Base-by-base conservation (phyloP, 2,113 vertebrate genomes). In the Neomonachus schauinslandi region DNA sequence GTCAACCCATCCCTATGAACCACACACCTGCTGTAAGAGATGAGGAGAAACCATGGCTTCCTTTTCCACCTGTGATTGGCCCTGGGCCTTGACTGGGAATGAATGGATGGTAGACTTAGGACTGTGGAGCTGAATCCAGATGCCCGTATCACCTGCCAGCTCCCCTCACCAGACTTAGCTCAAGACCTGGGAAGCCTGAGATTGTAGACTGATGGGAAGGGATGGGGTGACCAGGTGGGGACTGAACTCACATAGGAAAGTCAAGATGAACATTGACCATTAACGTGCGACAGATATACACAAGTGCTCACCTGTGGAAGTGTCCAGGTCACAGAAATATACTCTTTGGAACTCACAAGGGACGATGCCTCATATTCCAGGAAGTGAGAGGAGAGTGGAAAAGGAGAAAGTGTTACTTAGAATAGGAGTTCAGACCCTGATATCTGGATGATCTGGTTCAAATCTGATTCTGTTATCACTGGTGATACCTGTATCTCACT, bases 211-310 rank as follows among this genome's bases (percentile, higher is more conserved):
- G 21, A 21, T 55, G 21, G 26, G 16, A 57, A 63, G 9, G 15
- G 4, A 19, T 13, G 8, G 13, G 0, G 2, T 42, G 9, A 14
- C 46, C 12, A 39, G 28, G 15, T 0, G 3, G 19, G 16, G 18
- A 5, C 12, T 55, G 42, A 82, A 31, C 7, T 22, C 26, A 1
- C 5, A 31, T n/a, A 65, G 15, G 31, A 74, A 22, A n/a, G 10
- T 81, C n/a, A n/a, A 24, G 18, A 0, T n/a, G 39, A 91, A 15
- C 13, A 26, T 14, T 8, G 1, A 1, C 33, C 36, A 2, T 39
- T 61, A n/a, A 31, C 13, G 5, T 80, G 4, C 53, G 46, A 0
- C 10, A 74, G 28, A 65, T 9, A 19, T 7, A 26, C 7, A 69
- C 49, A 92, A 31, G 21, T 12, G 26, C 42, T 59, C 61, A 46